phyloP scores from a whole-genome alignment of 1,140 invertebrate species.

The Papilio helenus region DNA sequence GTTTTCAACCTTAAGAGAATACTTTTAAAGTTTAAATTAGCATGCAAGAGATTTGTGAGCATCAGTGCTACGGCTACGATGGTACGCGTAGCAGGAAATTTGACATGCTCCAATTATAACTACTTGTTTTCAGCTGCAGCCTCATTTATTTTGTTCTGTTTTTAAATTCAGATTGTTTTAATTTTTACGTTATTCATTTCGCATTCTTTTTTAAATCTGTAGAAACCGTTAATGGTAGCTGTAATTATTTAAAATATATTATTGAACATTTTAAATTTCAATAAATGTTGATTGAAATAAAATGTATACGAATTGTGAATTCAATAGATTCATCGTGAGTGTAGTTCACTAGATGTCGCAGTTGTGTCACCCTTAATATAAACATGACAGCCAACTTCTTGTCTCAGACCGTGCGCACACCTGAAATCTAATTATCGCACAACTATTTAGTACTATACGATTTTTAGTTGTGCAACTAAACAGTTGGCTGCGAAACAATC shows the following conservation, averaged over 20 bases:
- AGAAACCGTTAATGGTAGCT: not conserved
- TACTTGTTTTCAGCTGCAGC: conserved; percentile 18
- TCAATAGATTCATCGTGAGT: not conserved
- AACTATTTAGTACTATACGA: too few species aligned
- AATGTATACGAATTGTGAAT: not conserved
- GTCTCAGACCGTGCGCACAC: too few species aligned
- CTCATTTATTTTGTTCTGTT: conserved; percentile 27
- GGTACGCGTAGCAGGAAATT: conserved; percentile 16
- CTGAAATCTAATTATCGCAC: too few species aligned
- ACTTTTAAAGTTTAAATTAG: not conserved
- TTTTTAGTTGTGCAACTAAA: too few species aligned
- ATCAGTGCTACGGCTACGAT: conserved; percentile 1
- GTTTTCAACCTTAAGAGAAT: not conserved
- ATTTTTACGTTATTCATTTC: not conserved
- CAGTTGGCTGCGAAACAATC: too few species aligned
- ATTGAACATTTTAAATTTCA: not conserved
- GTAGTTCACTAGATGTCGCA: not conserved
- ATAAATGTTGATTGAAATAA: not conserved
- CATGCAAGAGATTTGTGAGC: not conserved
- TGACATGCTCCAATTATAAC: conserved; percentile 35
- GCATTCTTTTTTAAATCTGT: not conserved
- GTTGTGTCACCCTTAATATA: not conserved
- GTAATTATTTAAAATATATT: not conserved
- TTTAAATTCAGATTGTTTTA: conserved; percentile 14
- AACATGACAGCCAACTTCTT: not conserved